Evolutionary conservation across 2,113 vertebrate species (phyloP), one percentile per base, ranked within the genome.

Genomic region (Girardinichthys multiradiatus): DNA sequence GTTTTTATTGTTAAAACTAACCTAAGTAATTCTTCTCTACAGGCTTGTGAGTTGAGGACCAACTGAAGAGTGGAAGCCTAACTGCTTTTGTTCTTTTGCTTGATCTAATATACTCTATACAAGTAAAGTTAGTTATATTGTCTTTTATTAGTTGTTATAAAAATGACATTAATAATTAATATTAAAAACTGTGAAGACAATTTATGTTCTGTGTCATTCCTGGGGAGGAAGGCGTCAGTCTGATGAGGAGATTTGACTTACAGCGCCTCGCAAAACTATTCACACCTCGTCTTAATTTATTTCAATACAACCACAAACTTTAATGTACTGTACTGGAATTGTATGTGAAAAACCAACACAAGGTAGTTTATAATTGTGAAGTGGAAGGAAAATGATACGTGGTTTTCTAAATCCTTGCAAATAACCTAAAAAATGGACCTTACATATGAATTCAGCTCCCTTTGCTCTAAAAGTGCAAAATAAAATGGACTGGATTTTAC

Each of bases 31-130:
- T 82, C 37, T 17, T 83, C 71, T 68, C 71, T 31, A 29, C 88
- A 89, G 88, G 51, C 30, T 74, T 64, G 77, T 82, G 72, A 90
- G 88, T 33, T 81, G 76, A 89, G 69, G 60, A 68, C 54, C 61
- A 9, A 15, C 2, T 12, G 29, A 69, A 51, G 54, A 29, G 64
- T 8, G 30, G 26, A 54, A 42, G 28, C 29, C 72, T 57, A 30
- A 10, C 11, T 4, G n/a, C n/a, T 76, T 61, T 31, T 61, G 80
- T 72, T 70, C 42, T 29, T 48, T 70, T 27, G 37, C 57, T 62
- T 81, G 37, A 29, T 37, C 54, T 6, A 58, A n/a, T 13, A 27
- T 59, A 63, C 63, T 28, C 13, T 72, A 21, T n/a, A 28, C 45
- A 61, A 54, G 64, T 57, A n/a, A 35, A 79, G 67, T 62, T 54